Evolutionary conservation across 1,140 invertebrate genomes (phyloP).

Genomic region (Halictus rubicundus): DNA sequence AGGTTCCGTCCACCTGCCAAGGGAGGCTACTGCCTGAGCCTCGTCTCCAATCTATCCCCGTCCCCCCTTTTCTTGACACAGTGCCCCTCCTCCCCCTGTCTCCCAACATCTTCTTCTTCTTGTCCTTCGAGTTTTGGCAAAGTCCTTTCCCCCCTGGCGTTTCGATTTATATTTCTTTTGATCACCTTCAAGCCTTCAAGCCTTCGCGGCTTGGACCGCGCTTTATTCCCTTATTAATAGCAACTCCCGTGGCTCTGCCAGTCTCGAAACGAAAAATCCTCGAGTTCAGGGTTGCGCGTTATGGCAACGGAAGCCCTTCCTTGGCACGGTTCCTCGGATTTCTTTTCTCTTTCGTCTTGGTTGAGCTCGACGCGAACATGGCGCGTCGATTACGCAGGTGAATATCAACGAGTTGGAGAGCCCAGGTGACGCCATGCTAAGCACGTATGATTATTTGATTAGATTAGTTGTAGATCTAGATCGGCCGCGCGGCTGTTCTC

Average conservation of each 20-base stretch:
- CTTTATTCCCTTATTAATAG: conserved; percentile 11
- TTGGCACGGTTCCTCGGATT: not conserved
- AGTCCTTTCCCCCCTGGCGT: no score
- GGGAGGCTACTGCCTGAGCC: conserved; percentile 35
- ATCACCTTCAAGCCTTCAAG: no score
- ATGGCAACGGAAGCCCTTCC: not conserved
- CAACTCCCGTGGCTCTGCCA: no score
- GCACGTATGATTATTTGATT: conserved; percentile 20
- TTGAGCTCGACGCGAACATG: not conserved
- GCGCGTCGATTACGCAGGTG: conserved; percentile 14
- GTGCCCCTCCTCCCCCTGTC: not conserved
- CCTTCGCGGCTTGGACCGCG: no score
- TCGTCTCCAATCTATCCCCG: conserved; percentile 27
- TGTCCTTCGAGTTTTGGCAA: conserved; percentile 6
- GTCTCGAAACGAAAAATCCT: no score
- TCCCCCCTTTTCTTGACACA: conserved; percentile 16
- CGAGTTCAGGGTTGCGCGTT: no score
- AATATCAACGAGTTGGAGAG: conserved; percentile 21
- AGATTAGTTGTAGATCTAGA: not conserved
- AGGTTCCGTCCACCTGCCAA: conserved; percentile 56
- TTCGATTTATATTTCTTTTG: not conserved
- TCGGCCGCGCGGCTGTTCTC: not conserved
- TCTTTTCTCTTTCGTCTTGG: not conserved
- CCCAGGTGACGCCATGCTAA: conserved; percentile 10
- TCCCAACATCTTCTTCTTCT: not conserved